Conservation (phyloP, 35 echinoderm and acorn worm species). For the Stichopus chloronotus region DNA sequence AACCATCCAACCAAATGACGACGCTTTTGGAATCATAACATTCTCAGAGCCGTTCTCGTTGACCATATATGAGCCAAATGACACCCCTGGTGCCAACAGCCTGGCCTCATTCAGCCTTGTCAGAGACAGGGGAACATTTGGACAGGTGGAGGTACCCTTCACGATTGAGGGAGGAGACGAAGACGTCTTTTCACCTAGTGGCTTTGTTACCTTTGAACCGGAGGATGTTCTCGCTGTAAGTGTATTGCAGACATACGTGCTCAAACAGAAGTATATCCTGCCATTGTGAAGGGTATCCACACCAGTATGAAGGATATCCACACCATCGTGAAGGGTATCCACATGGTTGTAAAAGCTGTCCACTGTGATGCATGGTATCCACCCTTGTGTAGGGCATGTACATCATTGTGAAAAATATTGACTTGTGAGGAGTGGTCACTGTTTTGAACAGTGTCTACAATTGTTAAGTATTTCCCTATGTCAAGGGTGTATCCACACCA, state of each 20-base stretch:
- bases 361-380: no score
- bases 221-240: slow-evolving; percentile 76
- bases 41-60: slow-evolving; percentile 51
- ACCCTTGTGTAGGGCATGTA: no score
- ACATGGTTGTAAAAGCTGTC: no score
- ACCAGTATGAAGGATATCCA: no score
- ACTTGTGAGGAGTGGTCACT: no score
- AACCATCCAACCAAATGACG: slow-evolving; percentile 80
- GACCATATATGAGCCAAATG: slow-evolving; percentile 76
- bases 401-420: no score
- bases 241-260: background rate
- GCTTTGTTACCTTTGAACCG: slow-evolving; percentile 91
- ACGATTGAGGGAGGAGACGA: slow-evolving; percentile 60
- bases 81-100: slow-evolving; percentile 55
- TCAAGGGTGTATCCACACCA: no score
- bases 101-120: slow-evolving; percentile 80
- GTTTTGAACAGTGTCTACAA: no score
- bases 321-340: no score
- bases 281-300: no score
- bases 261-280: no score
- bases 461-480: no score
- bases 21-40: slow-evolving; percentile 88
- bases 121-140: slow-evolving; percentile 78
- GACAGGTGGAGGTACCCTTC: slow-evolving; percentile 83
- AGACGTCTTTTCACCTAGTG: slow-evolving; percentile 72